Evolutionary conservation across 2,797 vertebrate species (phyloP), one percentile per base, ranked within the genome.

Genomic region (Notolabrus celidotus): DNA sequence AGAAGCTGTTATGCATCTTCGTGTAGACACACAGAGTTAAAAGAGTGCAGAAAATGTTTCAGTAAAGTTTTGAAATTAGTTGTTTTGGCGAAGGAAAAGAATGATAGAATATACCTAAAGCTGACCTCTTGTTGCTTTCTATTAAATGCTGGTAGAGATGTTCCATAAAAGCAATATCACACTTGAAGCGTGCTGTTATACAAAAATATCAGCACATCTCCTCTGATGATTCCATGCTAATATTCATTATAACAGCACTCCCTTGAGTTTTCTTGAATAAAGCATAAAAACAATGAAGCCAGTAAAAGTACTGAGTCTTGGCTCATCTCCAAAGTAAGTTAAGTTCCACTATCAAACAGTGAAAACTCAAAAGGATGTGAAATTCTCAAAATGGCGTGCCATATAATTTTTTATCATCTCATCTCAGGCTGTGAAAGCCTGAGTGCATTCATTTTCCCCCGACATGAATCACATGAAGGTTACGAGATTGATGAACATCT

Each of bases 401-500:
- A 50, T 36, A 66, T 74, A 17, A 52, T 56, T 75, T 61, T 61
- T 68, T 36, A 64, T 63, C 47, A 45, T 46, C 52, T 56, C 4
- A 43, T 23, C 33, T 55, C 4, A 55, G 38, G 14, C 29, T 29
- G 16, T 33, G 38, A 70, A 59, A 36, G 41, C 3, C 4, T 0
- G 38, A 41, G 23, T 16, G 10, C 14, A 33, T 47, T 61, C 23
- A 25, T 38, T 19, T 41, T 54, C 20, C 11, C 43, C 25, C 9
- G 15, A 15, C 67, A 33, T 16, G 75, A 73, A 71, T 77, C 77
- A 71, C 53, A 83, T 3, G 25, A 58, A 72, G 67, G 84, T 74
- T 72, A 53, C 36, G 68, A 74, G 66, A 83, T 45, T 65, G 71
- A 83, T 8, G 54, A 77, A 82, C 71, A 72, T 83, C 66, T 78